These are phyloP conservation scores for Casuarius casuarius DNA, from an alignment of 2,113 vertebrate species.

Conservation along the genomic window DNA sequence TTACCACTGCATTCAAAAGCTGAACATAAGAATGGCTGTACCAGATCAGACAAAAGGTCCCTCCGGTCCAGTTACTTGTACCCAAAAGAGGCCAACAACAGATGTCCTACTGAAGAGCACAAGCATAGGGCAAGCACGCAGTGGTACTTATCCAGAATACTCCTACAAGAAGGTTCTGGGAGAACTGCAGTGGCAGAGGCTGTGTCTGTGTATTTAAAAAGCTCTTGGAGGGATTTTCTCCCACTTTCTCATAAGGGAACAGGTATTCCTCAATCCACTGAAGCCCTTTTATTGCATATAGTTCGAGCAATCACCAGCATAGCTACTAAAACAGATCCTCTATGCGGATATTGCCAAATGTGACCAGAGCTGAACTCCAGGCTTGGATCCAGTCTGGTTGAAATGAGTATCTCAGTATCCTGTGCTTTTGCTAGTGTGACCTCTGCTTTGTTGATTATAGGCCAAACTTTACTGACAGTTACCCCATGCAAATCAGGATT, in stretches of 20 bases:
- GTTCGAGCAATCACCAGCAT: not conserved
- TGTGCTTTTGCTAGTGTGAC: not conserved
- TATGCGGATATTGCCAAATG: accelerated
- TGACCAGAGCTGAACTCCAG: not conserved
- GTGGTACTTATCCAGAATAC: not conserved
- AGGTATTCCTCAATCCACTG: not conserved
- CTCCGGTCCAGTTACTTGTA: not conserved
- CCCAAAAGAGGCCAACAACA: not conserved
- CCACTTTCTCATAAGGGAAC: not conserved
- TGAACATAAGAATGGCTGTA: not conserved
- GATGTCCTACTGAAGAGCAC: not conserved
- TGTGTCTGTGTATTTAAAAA: not conserved
- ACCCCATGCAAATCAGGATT: not conserved
- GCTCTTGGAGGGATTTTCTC: not conserved
- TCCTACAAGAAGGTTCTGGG: not conserved
- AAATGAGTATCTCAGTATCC: not conserved
- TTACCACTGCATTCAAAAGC: not conserved
- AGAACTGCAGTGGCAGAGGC: not conserved
- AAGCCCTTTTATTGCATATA: not conserved
- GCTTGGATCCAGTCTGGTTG: not conserved
- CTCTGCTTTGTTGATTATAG: not conserved
- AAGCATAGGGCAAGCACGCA: not conserved
- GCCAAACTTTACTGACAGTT: not conserved
- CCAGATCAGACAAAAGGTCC: not conserved
- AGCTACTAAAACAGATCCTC: not conserved